A percentile compares a stretch with the other conserved stretches of the same genome.
Evolutionary conservation across 2,113 vertebrate species (phyloP).

Genomic region (Quiscalus mexicanus): DNA sequence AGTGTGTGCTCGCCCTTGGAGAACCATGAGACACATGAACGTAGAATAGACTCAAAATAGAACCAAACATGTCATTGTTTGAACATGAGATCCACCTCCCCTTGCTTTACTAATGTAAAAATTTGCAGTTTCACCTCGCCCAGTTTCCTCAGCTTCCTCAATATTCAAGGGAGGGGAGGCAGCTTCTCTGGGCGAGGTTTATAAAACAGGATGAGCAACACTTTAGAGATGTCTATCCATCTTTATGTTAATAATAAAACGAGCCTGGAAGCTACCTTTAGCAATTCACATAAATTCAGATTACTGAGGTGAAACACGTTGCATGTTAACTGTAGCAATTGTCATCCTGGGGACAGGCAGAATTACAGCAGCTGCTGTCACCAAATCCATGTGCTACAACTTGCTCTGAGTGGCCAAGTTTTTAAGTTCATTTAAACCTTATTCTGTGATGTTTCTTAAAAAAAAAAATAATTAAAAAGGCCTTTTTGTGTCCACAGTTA

Average conservation of each 20-base stretch:
- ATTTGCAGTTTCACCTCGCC: neutral
- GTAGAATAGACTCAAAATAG: neutral
- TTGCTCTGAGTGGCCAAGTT: neutral
- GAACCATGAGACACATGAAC: neutral
- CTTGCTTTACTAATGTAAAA: neutral
- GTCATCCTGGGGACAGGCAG: neutral
- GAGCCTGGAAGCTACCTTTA: neutral
- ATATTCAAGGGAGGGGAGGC: neutral
- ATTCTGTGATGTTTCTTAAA: neutral
- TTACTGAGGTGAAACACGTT: neutral
- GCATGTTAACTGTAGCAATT: neutral
- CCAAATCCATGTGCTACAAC: neutral
- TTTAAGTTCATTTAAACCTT: neutral
- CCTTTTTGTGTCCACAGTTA: neutral
- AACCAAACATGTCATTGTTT: neutral
- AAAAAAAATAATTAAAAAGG: neutral
- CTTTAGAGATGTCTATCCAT: neutral
- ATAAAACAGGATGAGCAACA: neutral
- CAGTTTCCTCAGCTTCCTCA: neutral
- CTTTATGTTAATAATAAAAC: constrained; percentile 33
- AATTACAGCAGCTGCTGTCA: neutral
- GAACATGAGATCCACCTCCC: neutral
- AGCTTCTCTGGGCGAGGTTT: neutral
- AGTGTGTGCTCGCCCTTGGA: neutral
- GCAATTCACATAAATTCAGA: constrained; percentile 7